Conservation (phyloP, 2,888 invertebrate species). For the Archips crataeganus region DNA sequence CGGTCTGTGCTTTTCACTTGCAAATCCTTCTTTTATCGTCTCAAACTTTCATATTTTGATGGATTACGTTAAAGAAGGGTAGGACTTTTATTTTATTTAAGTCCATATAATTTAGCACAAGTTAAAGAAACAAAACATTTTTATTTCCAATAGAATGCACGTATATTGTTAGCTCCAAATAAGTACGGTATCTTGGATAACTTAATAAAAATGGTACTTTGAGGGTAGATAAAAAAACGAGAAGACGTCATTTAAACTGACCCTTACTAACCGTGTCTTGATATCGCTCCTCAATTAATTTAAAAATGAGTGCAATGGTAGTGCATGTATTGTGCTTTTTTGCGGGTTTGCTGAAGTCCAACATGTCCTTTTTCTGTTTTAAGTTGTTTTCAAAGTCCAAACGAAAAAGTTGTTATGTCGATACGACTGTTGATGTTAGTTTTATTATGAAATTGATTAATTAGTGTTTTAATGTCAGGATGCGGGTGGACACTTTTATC, state of each 20-base stretch:
- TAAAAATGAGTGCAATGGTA: constrained; percentile 61
- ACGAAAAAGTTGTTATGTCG: constrained; percentile 57
- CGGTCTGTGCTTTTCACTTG: constrained; percentile 74
- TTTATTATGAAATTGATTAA: constrained; percentile 43
- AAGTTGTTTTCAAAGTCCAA: constrained; percentile 66
- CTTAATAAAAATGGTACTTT: background rate
- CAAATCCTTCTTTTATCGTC: background rate
- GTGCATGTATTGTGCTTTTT: constrained; percentile 74
- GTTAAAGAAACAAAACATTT: background rate
- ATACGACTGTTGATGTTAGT: constrained; percentile 63
- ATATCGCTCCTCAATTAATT: constrained; percentile 46
- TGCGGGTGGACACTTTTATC: constrained; percentile 80
- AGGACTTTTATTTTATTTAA: background rate
- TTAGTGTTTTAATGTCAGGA: constrained; percentile 49
- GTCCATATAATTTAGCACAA: background rate
- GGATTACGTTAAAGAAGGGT: background rate
- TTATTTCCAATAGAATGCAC: constrained; percentile 25
- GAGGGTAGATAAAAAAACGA: constrained; percentile 30
- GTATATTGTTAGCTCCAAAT: constrained; percentile 16
- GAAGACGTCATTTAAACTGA: constrained; percentile 9
- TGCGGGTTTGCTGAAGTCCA: constrained; percentile 68
- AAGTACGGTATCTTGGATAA: constrained; percentile 6
- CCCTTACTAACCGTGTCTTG: constrained; percentile 44
- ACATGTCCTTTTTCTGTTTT: constrained; percentile 69
- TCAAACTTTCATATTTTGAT: background rate